phyloP scores from a whole-genome alignment of 2,113 vertebrate genomes.

The Toxotes chatareus region DNA sequence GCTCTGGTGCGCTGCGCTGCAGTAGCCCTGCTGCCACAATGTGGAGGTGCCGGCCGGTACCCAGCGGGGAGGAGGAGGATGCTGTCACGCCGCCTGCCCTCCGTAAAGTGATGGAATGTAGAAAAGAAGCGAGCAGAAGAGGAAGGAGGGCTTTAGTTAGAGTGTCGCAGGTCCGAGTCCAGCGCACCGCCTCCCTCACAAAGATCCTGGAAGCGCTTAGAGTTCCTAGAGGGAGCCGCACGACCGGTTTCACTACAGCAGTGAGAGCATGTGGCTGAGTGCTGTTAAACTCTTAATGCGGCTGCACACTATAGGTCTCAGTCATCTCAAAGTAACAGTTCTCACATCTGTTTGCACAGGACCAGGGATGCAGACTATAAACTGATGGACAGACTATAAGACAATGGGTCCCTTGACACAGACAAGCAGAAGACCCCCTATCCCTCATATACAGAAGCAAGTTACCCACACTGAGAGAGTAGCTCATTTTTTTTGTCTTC shows the following conservation, averaged over 20 bases:
- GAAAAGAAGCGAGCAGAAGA: slow-evolving; percentile 8
- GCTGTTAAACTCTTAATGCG: slow-evolving; percentile 21
- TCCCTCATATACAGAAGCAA: too few species aligned
- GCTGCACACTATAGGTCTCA: not conserved
- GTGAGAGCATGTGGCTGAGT: not conserved
- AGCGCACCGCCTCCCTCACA: slow-evolving; percentile 14
- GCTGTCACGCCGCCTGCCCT: slow-evolving; percentile 49
- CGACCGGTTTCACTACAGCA: slow-evolving; percentile 5
- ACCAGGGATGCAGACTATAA: not conserved
- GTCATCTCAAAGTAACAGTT: not conserved
- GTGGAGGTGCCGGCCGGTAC: slow-evolving; percentile 25
- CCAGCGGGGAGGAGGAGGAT: slow-evolving; percentile 23
- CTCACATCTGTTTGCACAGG: not conserved
- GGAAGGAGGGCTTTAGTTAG: slow-evolving; percentile 8
- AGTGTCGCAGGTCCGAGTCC: slow-evolving; percentile 40
- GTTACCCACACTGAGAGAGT: too few species aligned
- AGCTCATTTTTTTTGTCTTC: not conserved
- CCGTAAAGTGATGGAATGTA: slow-evolving; percentile 47
- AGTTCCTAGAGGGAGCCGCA: slow-evolving; percentile 34
- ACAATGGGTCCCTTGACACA: too few species aligned
- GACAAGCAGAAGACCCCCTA: too few species aligned
- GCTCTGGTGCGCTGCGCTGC: slow-evolving; percentile 64
- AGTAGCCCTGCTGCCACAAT: slow-evolving; percentile 45
- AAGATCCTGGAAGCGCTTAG: slow-evolving; percentile 6
- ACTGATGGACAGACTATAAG: not conserved